Percentiles rank a stretch among this genome's conserved stretches.
These are phyloP conservation scores for Erebia epiphron DNA, from an alignment of 2,888 invertebrate species.

Conservation along the genomic window DNA sequence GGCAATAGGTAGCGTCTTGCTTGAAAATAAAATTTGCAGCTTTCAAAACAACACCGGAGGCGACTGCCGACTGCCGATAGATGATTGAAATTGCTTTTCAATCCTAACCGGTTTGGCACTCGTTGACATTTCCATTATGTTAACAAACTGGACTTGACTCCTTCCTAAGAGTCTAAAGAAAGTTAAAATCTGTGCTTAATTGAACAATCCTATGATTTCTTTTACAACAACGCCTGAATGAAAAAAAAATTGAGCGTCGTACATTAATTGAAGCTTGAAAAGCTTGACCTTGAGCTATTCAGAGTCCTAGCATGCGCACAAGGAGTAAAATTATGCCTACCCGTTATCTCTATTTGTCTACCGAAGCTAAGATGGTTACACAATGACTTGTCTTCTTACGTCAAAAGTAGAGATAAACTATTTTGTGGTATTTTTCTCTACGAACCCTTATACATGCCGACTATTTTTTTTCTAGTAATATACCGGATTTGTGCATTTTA, in stretches of 20 bases:
- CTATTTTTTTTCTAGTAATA: no score
- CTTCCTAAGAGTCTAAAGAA: constrained; percentile 62
- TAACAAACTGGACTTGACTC: constrained; percentile 67
- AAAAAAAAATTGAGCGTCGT: neutral
- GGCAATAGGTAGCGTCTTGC: constrained; percentile 42
- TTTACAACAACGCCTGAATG: neutral
- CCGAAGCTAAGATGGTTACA: no score
- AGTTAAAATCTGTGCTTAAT: constrained; percentile 49
- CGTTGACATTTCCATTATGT: constrained; percentile 76
- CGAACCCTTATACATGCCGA: no score
- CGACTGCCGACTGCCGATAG: constrained; percentile 51
- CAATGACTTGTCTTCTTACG: no score
- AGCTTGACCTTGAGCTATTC: no score
- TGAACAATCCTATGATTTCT: neutral
- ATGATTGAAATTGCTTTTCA: constrained; percentile 53
- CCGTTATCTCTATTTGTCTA: no score
- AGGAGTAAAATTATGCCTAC: no score
- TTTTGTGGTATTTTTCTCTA: no score
- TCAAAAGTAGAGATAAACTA: no score
- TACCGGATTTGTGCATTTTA: no score
- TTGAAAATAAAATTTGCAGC: constrained; percentile 60
- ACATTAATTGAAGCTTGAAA: no score
- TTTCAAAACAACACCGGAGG: constrained; percentile 62
- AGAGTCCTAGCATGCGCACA: no score
- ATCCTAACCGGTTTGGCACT: constrained; percentile 70